These are phyloP conservation scores for Bombus terrestris DNA, from an alignment of 1,140 invertebrate genomes.

Conservation along the genomic window DNA sequence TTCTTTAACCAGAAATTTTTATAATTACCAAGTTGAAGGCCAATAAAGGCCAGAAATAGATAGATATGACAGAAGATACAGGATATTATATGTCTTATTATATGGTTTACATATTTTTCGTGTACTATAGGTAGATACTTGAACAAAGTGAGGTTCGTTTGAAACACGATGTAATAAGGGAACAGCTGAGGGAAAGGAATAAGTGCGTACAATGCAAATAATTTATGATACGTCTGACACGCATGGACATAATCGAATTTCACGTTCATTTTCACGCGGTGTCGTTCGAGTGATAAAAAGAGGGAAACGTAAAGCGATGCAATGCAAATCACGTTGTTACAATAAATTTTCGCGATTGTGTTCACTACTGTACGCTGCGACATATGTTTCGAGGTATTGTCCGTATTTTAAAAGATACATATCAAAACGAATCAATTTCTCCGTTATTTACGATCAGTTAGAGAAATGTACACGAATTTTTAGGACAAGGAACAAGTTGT, in stretches of 20 bases:
- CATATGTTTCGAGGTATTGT: not conserved
- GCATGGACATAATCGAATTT: slow-evolving; percentile 30
- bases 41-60: too few species aligned
- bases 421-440: not conserved
- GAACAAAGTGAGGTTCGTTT: not conserved
- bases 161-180: slow-evolving; percentile 10
- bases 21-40: too few species aligned
- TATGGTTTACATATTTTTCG: too few species aligned
- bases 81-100: too few species aligned
- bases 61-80: too few species aligned
- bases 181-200: slow-evolving; percentile 11
- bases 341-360: slow-evolving; percentile 12
- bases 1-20: too few species aligned
- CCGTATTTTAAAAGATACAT: not conserved
- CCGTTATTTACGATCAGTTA: not conserved
- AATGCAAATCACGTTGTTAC: slow-evolving; percentile 10
- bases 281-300: not conserved
- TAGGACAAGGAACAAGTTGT: not conserved
- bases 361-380: not conserved
- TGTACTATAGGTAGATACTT: too few species aligned
- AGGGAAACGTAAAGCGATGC: not conserved
- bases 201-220: slow-evolving; percentile 3
- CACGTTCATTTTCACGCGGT: slow-evolving; percentile 12
- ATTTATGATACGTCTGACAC: slow-evolving; percentile 21
- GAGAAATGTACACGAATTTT: not conserved